These are phyloP conservation scores for Petrocephalus sullivani DNA, from an alignment of 2,797 vertebrate genomes.

Conservation along the genomic window DNA sequence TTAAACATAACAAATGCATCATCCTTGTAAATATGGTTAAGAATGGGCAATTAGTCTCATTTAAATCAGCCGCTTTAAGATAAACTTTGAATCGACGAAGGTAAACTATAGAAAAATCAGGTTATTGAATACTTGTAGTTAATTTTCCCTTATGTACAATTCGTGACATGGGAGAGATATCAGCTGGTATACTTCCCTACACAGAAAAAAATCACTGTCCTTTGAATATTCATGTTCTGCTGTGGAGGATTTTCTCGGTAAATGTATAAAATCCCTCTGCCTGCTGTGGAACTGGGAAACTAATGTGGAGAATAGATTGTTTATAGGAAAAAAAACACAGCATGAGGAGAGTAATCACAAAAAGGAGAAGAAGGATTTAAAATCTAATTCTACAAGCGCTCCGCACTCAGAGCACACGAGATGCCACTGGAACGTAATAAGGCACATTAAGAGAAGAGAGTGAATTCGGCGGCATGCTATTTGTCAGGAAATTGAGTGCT, in stretches of 20 bases:
- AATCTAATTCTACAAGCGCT: background rate
- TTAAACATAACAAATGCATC: background rate
- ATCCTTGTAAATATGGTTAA: background rate
- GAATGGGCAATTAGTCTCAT: background rate
- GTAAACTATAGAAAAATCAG: background rate
- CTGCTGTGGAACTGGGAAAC: background rate
- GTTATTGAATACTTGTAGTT: background rate
- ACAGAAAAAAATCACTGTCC: background rate
- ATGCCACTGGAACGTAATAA: background rate
- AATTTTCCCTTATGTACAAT: background rate
- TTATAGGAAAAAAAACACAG: background rate
- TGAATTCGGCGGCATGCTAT: background rate
- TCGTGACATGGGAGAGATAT: background rate
- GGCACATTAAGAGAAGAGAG: slow-evolving; percentile 1
- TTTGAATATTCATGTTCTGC: background rate
- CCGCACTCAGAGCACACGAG: background rate
- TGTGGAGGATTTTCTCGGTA: background rate
- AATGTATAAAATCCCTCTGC: background rate
- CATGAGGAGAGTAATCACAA: background rate
- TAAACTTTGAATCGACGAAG: background rate
- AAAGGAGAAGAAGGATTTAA: background rate
- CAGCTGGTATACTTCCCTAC: background rate
- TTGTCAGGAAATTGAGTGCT: slow-evolving; percentile 3
- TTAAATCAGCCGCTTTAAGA: background rate
- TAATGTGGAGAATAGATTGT: background rate